Evolutionary conservation across 1,140 invertebrate genomes (phyloP), one percentile per base, ranked within the genome.

Genomic region (Zaprionus ornatus): DNA sequence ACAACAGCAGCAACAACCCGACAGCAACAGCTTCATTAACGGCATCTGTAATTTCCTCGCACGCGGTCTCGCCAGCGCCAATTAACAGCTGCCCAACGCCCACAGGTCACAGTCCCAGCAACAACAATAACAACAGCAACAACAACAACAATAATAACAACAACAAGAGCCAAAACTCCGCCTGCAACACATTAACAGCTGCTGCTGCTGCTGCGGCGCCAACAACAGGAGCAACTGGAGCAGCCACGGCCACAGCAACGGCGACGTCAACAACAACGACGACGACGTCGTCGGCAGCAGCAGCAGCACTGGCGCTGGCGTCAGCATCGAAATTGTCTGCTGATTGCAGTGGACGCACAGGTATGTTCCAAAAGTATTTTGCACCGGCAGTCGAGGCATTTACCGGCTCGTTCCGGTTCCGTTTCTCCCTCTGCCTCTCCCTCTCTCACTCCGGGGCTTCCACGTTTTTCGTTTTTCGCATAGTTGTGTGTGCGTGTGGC

Each of bases 321-420:
- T 77, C 85, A 48, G 75, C 85, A 90, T 81, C 91, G 71, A 91
- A 92, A 83, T 79, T 91, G 86, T 90, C 91, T 79, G 77, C 80
- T 74, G 91, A 92, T 76, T 92, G 91, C 76, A 92, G 87, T 84
- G 91, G 91, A 90, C 91, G 91, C 78, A 91, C 91, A 92, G 91
- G 91, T 92, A 92, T 85, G 91, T 91, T 91, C 82, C 88, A 91
- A 91, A 91, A 91, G 87, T 88, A 91, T 85, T 91, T 87, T 82
- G 71, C 84, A 83, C 85, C 82, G 85, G 86, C 76, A 90, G 85
- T 88, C 74, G 66, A 85, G 76, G 81, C 86, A 90, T 90, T 90
- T 84, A 56, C 85, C 75, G 72, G 75, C 76, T 79, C 68, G 70
- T 73, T 68, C 78, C 42, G 63, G 32, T 63, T 63, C 56, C 61